These are phyloP conservation scores for Physeter macrocephalus DNA, from an alignment of 2,113 vertebrate species.

Conservation along the genomic window DNA sequence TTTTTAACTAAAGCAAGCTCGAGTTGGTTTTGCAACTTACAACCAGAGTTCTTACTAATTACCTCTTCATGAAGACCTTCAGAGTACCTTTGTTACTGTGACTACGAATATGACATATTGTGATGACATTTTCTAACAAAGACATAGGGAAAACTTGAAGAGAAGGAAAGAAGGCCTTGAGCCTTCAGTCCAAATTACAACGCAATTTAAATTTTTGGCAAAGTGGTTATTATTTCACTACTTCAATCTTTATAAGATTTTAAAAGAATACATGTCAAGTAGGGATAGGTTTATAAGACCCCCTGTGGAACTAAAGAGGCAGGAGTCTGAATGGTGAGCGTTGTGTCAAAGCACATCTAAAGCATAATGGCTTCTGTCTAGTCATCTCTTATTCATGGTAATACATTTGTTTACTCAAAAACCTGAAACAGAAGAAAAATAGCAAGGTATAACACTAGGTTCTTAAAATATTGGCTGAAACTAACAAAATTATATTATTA, in stretches of 20 bases:
- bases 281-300: not conserved
- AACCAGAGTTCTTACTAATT: conserved; percentile 5
- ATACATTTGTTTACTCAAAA: not conserved
- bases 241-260: not conserved
- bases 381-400: not conserved
- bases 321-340: not conserved
- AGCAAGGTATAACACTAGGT: not conserved
- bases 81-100: not conserved
- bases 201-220: not conserved
- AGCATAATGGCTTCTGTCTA: not conserved
- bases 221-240: not conserved
- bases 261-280: not conserved
- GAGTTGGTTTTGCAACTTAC: not conserved
- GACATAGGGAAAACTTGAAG: not conserved
- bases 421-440: not conserved
- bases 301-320: not conserved
- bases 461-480: not conserved
- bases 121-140: not conserved
- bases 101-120: not conserved
- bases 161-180: not conserved
- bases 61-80: not conserved
- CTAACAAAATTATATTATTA: not conserved
- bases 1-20: conserved; percentile 7
- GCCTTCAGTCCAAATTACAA: not conserved
- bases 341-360: not conserved